Evolutionary conservation across 2,888 invertebrate species (phyloP).

Genomic region (Sympetrum striolatum): DNA sequence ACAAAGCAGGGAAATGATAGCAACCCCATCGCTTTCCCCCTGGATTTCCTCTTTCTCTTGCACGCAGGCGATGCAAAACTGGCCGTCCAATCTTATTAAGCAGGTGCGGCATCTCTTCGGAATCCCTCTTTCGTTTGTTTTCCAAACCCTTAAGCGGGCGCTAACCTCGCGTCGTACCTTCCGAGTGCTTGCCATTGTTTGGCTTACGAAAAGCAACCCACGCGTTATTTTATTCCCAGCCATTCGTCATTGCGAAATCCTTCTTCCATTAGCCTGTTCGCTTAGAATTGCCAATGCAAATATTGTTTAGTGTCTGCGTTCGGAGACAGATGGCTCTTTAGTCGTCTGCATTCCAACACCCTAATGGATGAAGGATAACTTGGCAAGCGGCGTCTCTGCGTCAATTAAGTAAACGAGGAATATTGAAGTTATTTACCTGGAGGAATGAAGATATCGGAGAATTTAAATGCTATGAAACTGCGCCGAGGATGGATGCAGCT

Average conservation of each 20-base stretch:
- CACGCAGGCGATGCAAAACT: conserved; percentile 2
- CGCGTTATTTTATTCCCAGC: conserved; percentile 40
- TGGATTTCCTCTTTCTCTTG: not conserved
- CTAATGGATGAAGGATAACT: conserved; percentile 12
- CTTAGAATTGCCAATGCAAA: conserved; percentile 43
- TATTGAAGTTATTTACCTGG: not conserved
- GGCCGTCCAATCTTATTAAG: not conserved
- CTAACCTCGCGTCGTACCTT: not conserved
- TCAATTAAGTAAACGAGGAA: conserved; percentile 7
- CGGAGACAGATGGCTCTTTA: conserved; percentile 41
- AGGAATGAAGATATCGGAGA: not conserved
- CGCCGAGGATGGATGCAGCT: not conserved
- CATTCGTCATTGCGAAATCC: conserved; percentile 42
- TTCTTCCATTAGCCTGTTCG: conserved; percentile 35
- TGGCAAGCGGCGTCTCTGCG: not conserved
- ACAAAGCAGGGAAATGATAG: not conserved
- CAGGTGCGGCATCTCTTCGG: not conserved
- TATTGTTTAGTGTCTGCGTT: conserved; percentile 40
- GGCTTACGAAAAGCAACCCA: conserved; percentile 30
- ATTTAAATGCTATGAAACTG: not conserved
- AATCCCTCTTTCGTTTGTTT: conserved; percentile 31
- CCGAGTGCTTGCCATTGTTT: conserved; percentile 39
- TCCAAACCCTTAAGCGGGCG: conserved; percentile 25
- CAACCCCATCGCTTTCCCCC: not conserved
- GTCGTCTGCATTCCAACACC: conserved; percentile 32